These are phyloP conservation scores for Chelonia mydas DNA, from an alignment of 2,797 vertebrate species.

Conservation along the genomic window DNA sequence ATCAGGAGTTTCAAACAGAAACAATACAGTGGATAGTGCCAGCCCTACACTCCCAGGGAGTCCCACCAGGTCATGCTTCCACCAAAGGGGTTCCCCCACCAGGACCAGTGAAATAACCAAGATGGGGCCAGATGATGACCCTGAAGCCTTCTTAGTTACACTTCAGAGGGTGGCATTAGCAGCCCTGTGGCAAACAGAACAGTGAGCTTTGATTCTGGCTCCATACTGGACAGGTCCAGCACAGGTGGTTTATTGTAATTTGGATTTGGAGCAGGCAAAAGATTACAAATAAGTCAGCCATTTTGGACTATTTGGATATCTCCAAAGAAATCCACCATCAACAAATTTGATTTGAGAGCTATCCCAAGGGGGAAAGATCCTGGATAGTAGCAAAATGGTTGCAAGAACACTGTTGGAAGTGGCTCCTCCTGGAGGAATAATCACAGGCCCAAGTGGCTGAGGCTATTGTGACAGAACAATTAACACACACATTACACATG, in stretches of 20 bases:
- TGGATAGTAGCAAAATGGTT: background rate
- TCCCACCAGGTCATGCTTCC: background rate
- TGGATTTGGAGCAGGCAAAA: background rate
- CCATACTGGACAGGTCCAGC: background rate
- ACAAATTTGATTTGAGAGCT: background rate
- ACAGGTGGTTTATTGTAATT: background rate
- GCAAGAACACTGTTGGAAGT: background rate
- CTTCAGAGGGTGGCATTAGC: background rate
- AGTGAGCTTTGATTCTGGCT: background rate
- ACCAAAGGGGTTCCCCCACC: background rate
- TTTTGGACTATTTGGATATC: background rate
- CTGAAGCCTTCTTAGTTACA: background rate
- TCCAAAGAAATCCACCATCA: background rate
- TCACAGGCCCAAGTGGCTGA: background rate
- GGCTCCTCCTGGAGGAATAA: background rate
- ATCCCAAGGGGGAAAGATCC: background rate
- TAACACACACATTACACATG: background rate
- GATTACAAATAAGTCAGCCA: background rate
- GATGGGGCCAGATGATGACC: background rate
- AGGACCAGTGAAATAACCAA: background rate
- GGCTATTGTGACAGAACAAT: background rate
- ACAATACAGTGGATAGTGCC: background rate
- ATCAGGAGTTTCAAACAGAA: background rate
- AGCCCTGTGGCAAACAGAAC: background rate
- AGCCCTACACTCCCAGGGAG: background rate